These are phyloP conservation scores for Oscheius sp. DNA, from an alignment of 2,888 invertebrate species.

Conservation along the genomic window DNA sequence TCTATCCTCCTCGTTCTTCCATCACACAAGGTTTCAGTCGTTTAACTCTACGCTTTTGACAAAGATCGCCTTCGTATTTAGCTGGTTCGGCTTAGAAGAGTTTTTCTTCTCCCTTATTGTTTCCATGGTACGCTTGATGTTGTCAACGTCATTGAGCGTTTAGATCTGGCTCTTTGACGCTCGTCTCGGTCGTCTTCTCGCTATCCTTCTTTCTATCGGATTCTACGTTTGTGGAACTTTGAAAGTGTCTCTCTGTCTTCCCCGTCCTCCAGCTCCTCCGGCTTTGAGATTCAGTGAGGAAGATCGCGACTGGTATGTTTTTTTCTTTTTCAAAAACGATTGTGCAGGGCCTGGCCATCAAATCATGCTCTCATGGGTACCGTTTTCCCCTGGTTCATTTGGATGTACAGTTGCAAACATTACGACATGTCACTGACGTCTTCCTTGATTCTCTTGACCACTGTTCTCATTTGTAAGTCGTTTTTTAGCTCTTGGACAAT, in stretches of 20 bases:
- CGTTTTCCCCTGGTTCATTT: conserved; percentile 54
- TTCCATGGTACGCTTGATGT: conserved; percentile 18
- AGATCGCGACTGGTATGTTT: conserved; percentile 43
- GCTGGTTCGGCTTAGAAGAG: conserved; percentile 46
- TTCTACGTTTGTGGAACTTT: conserved; percentile 47
- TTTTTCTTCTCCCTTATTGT: conserved; percentile 49
- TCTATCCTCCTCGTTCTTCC: neutral
- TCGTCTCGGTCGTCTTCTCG: conserved; percentile 44
- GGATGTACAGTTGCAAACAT: conserved; percentile 49
- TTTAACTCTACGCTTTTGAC: conserved; percentile 37
- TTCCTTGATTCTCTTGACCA: conserved; percentile 42
- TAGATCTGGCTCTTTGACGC: conserved; percentile 52
- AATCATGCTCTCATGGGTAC: conserved; percentile 52
- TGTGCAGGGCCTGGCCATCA: conserved; percentile 52
- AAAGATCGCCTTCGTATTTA: conserved; percentile 43
- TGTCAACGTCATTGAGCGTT: neutral
- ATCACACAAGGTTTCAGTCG: conserved; percentile 36
- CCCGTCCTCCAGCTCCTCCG: conserved; percentile 51
- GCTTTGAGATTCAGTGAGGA: conserved; percentile 45
- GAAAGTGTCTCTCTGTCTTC: conserved; percentile 49
- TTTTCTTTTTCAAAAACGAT: neutral
- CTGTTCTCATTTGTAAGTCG: conserved; percentile 45
- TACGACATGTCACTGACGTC: conserved; percentile 43
- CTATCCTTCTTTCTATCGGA: conserved; percentile 44
- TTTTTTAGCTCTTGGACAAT: neutral